Base-by-base conservation (phyloP, 2,797 vertebrate species). In the Pangasius djambal region DNA sequence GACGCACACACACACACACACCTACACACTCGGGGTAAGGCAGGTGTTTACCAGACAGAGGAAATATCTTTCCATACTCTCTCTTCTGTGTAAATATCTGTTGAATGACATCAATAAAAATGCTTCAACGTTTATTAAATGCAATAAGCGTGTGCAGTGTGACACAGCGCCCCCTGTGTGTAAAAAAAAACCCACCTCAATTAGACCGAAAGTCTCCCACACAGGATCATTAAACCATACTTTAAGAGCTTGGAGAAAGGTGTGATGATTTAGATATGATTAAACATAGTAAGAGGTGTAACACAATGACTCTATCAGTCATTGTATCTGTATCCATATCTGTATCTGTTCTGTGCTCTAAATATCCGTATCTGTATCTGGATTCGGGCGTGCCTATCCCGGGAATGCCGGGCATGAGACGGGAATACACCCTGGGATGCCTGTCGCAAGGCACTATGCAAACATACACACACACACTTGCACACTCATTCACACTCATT, bases 41-140 rank as follows among this genome's bases (percentile, higher is more conserved):
- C 83, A 88, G 89, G 65, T 90, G 84, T 86, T 20, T 85, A 28
- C 22, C 28, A 40, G 69, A 4, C 31, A 88, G 65, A 87, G 88
- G 89, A 92, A 90, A 89, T 88, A 37, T 92, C 89, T 88, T 74
- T 92, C 89, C 74, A 13, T 72, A 77, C 87, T n/a, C 48, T 69
- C 48, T 28, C 3, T 55, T n/a, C 44, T 69, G 44, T 65, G 25
- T 72, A 72, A 63, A 34, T 48, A 28, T 6, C 44, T 13, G 65
- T 70, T 83, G 67, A 89, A 25, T 65, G 88, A 87, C 44, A 83
- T 40, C 13, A 18, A 61, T 63, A 34, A 72, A 84, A 59, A 16
- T n/a, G 20, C 52, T 61, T 2, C 15, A 9, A 28, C 16, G 48
- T 63, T 61, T 48, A 83, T 52, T 55, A 61, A 75, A 74, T 63